Evolutionary conservation across 1,140 invertebrate genomes (phyloP).

Genomic region (Ceratina calcarata): DNA sequence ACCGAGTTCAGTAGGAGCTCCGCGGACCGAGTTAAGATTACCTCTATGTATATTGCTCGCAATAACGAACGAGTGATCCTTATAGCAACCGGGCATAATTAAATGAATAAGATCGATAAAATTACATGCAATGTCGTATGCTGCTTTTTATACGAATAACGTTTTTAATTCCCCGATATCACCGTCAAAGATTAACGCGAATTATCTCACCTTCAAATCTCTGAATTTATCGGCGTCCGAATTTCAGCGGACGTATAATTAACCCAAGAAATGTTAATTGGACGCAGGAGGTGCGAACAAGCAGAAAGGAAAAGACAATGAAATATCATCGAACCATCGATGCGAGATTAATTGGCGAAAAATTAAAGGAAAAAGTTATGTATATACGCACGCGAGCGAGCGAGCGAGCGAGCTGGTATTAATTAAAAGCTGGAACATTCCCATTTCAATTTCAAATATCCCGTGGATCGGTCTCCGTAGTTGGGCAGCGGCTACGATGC

Average conservation of each 20-base stretch:
- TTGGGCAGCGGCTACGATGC: background rate
- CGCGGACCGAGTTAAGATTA: slow-evolving; percentile 5
- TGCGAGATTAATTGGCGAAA: slow-evolving; percentile 33
- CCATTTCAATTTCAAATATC: slow-evolving; percentile 63
- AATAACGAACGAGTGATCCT: slow-evolving; percentile 33
- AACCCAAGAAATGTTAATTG: slow-evolving; percentile 31
- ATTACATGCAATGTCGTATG: background rate
- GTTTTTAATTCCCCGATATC: no score
- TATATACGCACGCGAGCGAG: background rate
- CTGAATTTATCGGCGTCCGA: background rate
- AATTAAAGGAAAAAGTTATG: background rate
- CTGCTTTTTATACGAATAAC: no score
- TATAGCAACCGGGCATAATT: background rate
- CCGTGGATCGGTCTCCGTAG: background rate
- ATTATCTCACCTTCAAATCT: background rate
- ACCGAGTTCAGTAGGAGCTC: background rate
- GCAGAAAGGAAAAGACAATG: background rate
- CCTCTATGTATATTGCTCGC: background rate
- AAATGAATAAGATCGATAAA: background rate
- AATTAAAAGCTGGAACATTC: slow-evolving; percentile 54
- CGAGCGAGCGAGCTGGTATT: slow-evolving; percentile 3
- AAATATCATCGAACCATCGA: slow-evolving; percentile 17
- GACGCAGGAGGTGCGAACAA: background rate
- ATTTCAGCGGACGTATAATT: slow-evolving; percentile 9
- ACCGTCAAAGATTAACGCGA: background rate